Percentiles rank a stretch among this genome's conserved stretches.
Evolutionary conservation across 1,140 invertebrate genomes (phyloP).

Genomic region (Hirudo medicinalis): DNA sequence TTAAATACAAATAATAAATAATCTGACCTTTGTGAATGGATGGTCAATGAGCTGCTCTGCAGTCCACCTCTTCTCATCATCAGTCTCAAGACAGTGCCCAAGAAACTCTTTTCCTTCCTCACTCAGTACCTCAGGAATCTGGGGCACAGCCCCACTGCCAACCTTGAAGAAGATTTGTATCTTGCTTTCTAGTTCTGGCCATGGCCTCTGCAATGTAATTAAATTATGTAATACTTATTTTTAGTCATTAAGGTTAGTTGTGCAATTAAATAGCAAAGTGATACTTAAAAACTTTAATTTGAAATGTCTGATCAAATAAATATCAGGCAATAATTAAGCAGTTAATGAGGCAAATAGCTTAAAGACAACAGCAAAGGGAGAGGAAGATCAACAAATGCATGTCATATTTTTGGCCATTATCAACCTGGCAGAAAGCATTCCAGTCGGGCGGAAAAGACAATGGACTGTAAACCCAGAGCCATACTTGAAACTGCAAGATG

Average conservation of each 20-base stretch:
- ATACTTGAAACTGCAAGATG: no score
- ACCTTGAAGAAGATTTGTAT: constrained; percentile 41
- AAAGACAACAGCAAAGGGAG: not conserved
- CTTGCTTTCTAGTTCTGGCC: constrained; percentile 38
- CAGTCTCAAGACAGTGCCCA: constrained; percentile 66
- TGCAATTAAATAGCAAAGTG: no score
- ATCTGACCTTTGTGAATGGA: constrained; percentile 57
- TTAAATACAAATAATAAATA: no score
- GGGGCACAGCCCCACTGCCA: constrained; percentile 50
- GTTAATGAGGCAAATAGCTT: not conserved
- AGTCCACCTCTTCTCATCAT: constrained; percentile 68
- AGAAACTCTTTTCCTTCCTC: constrained; percentile 53
- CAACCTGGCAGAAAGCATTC: no score
- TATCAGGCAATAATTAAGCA: not conserved
- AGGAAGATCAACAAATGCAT: no score
- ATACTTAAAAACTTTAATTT: no score
- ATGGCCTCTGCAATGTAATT: constrained; percentile 51
- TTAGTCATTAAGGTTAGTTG: no score
- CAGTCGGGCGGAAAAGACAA: no score
- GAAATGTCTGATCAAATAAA: not conserved
- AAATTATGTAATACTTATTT: not conserved
- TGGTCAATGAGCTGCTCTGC: constrained; percentile 76
- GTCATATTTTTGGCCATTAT: no score
- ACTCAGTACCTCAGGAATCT: constrained; percentile 77
- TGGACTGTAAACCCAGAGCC: no score